Evolutionary conservation across 2,888 invertebrate species (phyloP), one percentile per base, ranked within the genome.

Genomic region (Crossocerus cetratus): DNA sequence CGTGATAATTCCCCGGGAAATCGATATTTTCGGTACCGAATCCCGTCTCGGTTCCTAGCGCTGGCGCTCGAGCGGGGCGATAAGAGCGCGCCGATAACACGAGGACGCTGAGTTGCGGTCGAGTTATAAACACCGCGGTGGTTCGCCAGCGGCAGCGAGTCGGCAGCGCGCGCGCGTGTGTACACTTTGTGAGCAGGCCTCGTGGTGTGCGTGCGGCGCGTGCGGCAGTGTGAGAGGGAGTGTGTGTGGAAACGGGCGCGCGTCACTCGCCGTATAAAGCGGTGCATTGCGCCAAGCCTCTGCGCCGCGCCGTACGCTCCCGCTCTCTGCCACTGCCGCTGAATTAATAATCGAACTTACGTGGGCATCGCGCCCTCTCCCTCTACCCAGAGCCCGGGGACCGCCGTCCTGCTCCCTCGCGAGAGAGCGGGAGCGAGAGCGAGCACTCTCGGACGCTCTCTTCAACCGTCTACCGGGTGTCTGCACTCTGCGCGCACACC

Each of bases 261-360:
- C 72, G 69, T 65, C 65, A 59, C 20, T 57, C 65, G 55, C 74
- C 70, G 65, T 71, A 72, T 75, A 79, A 64, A 72, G 68, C 77
- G 69, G 61, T 62, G 74, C 77, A 72, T 65, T 72, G 81, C 73
- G 58, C 70, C 81, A 75, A 74, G 69, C 75, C 67, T 68, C 59
- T 59, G 65, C 32, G 32, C 72, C 32, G 32, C 72, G 61, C 67
- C 59, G 59, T 65, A 42, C 23, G 67, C 69, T 62, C 62, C 49
- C 62, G 72, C 67, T n/a, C n/a, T n/a, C n/a, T 32, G 32, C 8
- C 32, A 32, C 32, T 32, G 32, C 32, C 56, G 65, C 54, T 81
- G 77, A 81, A 77, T 77, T 80, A 78, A 78, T 78, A 78, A 78
- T 75, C 78, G 77, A 78, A 77, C 74, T 78, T 78, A 77, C 78